Base-by-base conservation (phyloP, 1,140 invertebrate genomes). In the Zaprionus kolodkinae region DNA sequence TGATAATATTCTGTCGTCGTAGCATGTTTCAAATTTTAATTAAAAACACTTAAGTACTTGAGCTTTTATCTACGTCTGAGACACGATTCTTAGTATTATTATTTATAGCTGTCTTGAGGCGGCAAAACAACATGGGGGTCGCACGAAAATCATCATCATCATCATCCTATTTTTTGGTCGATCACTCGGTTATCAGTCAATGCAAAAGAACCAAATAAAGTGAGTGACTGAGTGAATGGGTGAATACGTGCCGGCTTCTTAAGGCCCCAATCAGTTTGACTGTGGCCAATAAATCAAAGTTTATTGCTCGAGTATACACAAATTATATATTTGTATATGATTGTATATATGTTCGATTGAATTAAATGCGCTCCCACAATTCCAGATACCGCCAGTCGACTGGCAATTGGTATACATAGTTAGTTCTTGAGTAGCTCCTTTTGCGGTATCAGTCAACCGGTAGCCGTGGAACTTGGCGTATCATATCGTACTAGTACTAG, bases 251-350 rank as follows among this genome's bases (percentile, higher is more conserved):
- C 21, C 15, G 3, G 45, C 45, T 15, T 10, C 17, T 57, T 15
- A 52, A 68, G 35, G 73, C 7, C n/a, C 30, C 72, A 57, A 69
- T 63, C 57, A 63, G 59, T 12, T 77, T 73, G 62, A 50, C 62
- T 15, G 13, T 45, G 63, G 55, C 48, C 68, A 78, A 80, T 87
- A 87, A 87, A 87, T 87, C 84, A 87, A 75, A 78, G 74, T 84
- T 78, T 81, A 88, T 78, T 69, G 74, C 54, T 43, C 43, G 66
- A 79, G 56, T 72, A 66, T 66, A 84, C 62, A 72, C 48, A 54
- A 77, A 87, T 72, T 79, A 79, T 87, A 76, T 87, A 68, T 21
- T 21, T 79, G 27, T 30, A 27, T 27, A 30, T 30, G 27, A 5
- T 30, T 30, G 27, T 30, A 30, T 84, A 7, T 35, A 9, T 35